Conservation (phyloP, 2,888 invertebrate species). For the Hemistola chrysoprasaria region DNA sequence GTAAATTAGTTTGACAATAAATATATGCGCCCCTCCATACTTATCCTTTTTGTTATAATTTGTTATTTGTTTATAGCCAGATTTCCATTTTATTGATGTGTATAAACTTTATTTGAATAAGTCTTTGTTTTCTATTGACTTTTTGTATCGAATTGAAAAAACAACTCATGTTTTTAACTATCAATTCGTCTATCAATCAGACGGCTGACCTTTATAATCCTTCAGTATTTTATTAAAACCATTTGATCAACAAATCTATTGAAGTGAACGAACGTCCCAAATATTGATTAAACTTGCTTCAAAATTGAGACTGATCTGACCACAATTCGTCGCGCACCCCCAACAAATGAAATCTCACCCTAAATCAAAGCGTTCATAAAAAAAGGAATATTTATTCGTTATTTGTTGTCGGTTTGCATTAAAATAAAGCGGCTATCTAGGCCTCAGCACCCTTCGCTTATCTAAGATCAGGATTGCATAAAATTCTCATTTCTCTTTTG, state of each 20-base stretch:
- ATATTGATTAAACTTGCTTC: conserved; percentile 68
- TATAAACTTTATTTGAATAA: too few relatives aligned
- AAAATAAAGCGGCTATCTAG: conserved; percentile 78
- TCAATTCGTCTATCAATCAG: conserved; percentile 23
- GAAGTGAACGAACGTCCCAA: conserved; percentile 49
- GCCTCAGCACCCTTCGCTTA: conserved; percentile 72
- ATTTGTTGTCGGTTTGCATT: conserved; percentile 80
- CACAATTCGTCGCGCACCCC: conserved; percentile 73
- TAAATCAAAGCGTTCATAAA: conserved; percentile 76
- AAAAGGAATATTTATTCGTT: conserved; percentile 77
- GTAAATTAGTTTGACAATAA: too few relatives aligned
- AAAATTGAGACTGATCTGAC: conserved; percentile 54
- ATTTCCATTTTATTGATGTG: too few relatives aligned
- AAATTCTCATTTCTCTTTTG: conserved; percentile 71
- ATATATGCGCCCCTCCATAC: too few relatives aligned
- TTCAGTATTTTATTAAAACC: conserved; percentile 34
- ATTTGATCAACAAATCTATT: conserved; percentile 32
- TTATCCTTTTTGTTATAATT: too few relatives aligned
- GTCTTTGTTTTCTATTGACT: neutral
- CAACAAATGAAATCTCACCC: conserved; percentile 50
- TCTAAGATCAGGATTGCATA: conserved; percentile 79
- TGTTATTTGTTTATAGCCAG: too few relatives aligned
- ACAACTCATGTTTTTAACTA: conserved; percentile 15
- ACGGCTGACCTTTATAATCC: conserved; percentile 20
- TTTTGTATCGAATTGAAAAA: conserved; percentile 2